phyloP scores from a whole-genome alignment of 2,888 invertebrate genomes.

The Flexamia atlantica region DNA sequence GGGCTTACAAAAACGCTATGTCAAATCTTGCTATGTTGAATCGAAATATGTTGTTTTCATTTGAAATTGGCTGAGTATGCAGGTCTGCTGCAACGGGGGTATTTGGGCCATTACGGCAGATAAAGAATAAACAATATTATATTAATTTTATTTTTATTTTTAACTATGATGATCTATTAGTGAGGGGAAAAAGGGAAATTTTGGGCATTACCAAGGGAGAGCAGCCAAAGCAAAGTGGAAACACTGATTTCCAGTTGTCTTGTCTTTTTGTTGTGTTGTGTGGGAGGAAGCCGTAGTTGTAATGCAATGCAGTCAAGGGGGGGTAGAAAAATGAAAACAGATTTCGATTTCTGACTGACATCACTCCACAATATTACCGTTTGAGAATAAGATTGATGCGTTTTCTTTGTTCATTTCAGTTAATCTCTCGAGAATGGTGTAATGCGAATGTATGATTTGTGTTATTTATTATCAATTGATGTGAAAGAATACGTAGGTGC shows the following conservation, averaged over 20 bases:
- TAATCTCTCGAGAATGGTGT: not conserved
- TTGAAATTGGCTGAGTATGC: too few relatives aligned
- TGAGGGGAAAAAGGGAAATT: too few relatives aligned
- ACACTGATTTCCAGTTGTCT: not conserved
- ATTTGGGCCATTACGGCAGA: too few relatives aligned
- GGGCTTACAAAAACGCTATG: too few relatives aligned
- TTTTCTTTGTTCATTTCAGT: not conserved
- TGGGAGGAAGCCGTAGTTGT: conserved; percentile 8
- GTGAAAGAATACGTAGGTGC: not conserved
- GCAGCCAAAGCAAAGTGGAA: too few relatives aligned
- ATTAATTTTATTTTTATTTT: too few relatives aligned
- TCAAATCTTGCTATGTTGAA: too few relatives aligned
- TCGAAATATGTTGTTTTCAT: too few relatives aligned
- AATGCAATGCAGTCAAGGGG: conserved; percentile 41
- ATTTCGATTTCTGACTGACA: conserved; percentile 32
- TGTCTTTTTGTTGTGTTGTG: conserved; percentile 27
- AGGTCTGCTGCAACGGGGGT: too few relatives aligned
- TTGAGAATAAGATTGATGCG: not conserved
- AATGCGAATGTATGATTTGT: not conserved
- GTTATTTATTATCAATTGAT: not conserved
- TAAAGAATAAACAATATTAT: too few relatives aligned
- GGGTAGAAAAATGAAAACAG: conserved; percentile 51
- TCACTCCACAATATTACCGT: not conserved
- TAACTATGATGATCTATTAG: too few relatives aligned
- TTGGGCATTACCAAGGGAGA: too few relatives aligned